These are phyloP conservation scores for Craterocephalus amniculus DNA, from an alignment of 2,797 vertebrate genomes.

Conservation along the genomic window DNA sequence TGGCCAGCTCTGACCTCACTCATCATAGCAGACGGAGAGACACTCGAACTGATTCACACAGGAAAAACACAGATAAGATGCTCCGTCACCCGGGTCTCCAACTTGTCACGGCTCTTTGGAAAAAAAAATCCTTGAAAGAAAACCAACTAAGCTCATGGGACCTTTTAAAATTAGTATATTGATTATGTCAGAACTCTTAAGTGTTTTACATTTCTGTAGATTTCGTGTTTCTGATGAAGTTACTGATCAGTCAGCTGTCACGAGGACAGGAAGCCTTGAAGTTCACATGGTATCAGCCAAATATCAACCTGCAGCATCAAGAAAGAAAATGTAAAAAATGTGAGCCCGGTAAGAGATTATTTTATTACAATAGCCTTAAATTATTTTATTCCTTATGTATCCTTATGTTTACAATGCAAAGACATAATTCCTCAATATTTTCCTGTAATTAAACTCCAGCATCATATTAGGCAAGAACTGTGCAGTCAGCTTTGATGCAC, in stretches of 20 bases:
- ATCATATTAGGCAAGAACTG: no score
- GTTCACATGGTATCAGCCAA: background rate
- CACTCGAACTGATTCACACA: conserved; percentile 32
- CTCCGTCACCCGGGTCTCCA: background rate
- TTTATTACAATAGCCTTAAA: background rate
- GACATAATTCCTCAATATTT: no score
- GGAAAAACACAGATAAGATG: background rate
- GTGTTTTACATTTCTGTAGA: background rate
- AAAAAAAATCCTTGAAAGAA: background rate
- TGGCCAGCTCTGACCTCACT: conserved; percentile 15
- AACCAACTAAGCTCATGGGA: background rate
- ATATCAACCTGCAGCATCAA: background rate
- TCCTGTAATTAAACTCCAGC: no score
- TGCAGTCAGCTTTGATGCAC: no score
- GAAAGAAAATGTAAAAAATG: background rate
- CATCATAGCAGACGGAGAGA: conserved; percentile 25
- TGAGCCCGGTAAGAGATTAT: background rate
- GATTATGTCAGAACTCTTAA: background rate
- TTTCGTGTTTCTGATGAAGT: background rate
- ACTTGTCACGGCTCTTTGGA: background rate
- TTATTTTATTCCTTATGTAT: no score
- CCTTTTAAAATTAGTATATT: background rate
- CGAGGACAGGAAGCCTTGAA: background rate
- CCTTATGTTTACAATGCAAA: no score
- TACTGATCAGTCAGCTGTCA: background rate